phyloP scores from a whole-genome alignment of 2,113 vertebrate genomes.

The Danio rerio region DNA sequence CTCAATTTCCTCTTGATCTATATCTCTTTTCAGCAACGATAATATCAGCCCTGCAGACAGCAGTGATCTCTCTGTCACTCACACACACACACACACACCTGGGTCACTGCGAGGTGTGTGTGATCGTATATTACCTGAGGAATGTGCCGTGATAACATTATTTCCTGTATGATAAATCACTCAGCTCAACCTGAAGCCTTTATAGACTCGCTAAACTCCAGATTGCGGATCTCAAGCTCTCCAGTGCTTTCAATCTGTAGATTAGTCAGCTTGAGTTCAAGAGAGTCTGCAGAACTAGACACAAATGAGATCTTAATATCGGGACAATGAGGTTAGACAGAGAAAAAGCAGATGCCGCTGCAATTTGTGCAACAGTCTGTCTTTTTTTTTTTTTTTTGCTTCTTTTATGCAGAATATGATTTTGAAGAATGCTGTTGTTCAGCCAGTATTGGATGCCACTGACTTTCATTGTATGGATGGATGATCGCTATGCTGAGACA shows the following conservation, averaged over 20 bases:
- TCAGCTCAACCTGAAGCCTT: constrained; percentile 24
- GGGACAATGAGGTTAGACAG: not conserved
- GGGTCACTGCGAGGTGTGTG: constrained; percentile 28
- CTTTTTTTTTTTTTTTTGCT: not conserved
- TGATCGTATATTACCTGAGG: constrained; percentile 39
- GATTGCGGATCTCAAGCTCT: constrained; percentile 14
- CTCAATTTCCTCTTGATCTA: constrained; percentile 45
- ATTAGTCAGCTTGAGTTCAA: not conserved
- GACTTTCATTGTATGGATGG: no score
- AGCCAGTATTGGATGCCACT: not conserved
- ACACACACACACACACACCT: constrained; percentile 29
- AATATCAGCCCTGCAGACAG: constrained; percentile 41
- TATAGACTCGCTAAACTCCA: constrained; percentile 8
- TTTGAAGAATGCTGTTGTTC: not conserved
- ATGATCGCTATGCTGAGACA: not conserved
- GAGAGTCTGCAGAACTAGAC: not conserved
- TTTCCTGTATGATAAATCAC: constrained; percentile 42
- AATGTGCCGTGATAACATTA: constrained; percentile 37
- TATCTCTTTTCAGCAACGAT: constrained; percentile 34
- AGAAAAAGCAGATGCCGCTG: not conserved
- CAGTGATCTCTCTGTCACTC: constrained; percentile 9
- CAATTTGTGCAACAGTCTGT: not conserved
- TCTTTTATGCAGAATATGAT: not conserved
- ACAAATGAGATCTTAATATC: not conserved
- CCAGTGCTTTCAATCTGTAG: constrained; percentile 16